A percentile compares a stretch with the other conserved stretches of the same genome.
phyloP scores from a whole-genome alignment of 2,113 vertebrate species.

The Catharus bicknelli region DNA sequence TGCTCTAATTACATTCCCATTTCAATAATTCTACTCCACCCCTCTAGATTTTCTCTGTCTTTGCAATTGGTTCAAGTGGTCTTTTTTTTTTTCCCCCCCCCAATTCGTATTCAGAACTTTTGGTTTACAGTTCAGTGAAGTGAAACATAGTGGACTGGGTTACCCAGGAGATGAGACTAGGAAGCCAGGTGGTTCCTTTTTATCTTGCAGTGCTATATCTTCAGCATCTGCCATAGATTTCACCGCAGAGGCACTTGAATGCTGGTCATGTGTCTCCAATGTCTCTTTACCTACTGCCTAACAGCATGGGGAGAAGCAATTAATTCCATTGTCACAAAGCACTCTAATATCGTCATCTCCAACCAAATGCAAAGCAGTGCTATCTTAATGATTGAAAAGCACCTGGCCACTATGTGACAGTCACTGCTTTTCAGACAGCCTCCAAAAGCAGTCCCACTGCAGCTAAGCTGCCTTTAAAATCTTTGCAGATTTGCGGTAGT shows the following conservation, averaged over 20 bases:
- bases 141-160: not conserved
- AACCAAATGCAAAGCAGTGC: not conserved
- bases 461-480: not conserved
- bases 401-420: not conserved
- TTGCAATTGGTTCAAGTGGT: not conserved
- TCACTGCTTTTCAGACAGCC: not conserved
- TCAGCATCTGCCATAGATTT: not conserved
- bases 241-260: not conserved
- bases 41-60: not conserved
- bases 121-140: not conserved
- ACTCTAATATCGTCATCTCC: not conserved
- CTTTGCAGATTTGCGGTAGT: not conserved
- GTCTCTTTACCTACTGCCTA: not conserved
- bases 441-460: not conserved
- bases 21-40: not conserved
- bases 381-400: not conserved
- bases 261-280: not conserved
- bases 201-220: not conserved
- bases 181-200: not conserved
- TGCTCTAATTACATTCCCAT: not conserved
- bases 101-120: not conserved
- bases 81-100: rapidly evolving
- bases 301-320: not conserved
- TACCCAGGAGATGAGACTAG: not conserved
- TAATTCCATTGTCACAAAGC: not conserved